These are phyloP conservation scores for Paramormyrops hopkinsi DNA, from an alignment of 2,797 vertebrate species.

Conservation along the genomic window DNA sequence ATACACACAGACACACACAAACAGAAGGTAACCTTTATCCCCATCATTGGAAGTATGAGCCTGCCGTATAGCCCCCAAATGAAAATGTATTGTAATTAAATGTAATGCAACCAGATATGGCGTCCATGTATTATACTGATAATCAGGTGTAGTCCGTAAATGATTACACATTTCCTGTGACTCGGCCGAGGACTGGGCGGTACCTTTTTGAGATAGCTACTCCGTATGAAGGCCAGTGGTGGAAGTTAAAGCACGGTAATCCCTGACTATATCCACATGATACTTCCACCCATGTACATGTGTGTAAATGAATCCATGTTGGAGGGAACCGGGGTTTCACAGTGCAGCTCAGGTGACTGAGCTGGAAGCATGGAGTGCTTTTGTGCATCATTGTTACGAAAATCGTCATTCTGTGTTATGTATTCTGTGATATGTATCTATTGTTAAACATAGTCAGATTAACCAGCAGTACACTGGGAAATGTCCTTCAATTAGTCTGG, in stretches of 20 bases:
- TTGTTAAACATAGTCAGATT: background rate
- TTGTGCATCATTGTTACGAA: too few relatives aligned
- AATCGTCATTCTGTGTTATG: background rate
- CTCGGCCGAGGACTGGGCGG: background rate
- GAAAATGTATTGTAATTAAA: background rate
- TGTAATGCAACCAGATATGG: background rate
- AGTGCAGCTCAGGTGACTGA: background rate
- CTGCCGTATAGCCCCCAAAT: background rate
- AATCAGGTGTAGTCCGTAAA: background rate
- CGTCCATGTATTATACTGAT: background rate
- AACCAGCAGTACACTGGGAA: background rate
- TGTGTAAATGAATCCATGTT: background rate
- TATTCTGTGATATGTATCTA: background rate
- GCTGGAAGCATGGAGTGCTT: background rate
- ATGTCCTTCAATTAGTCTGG: background rate
- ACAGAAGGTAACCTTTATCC: background rate
- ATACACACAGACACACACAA: background rate
- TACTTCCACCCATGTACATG: background rate
- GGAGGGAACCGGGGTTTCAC: background rate
- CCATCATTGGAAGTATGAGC: background rate
- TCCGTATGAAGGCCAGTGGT: background rate
- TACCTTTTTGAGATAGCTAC: background rate
- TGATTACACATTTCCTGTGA: background rate
- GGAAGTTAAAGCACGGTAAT: background rate
- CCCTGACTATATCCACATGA: constrained; percentile 1